Percentiles rank a stretch among this genome's conserved stretches.
These are phyloP conservation scores for Poeciliopsis turrubarensis DNA, from an alignment of 2,113 vertebrate species.

Conservation along the genomic window DNA sequence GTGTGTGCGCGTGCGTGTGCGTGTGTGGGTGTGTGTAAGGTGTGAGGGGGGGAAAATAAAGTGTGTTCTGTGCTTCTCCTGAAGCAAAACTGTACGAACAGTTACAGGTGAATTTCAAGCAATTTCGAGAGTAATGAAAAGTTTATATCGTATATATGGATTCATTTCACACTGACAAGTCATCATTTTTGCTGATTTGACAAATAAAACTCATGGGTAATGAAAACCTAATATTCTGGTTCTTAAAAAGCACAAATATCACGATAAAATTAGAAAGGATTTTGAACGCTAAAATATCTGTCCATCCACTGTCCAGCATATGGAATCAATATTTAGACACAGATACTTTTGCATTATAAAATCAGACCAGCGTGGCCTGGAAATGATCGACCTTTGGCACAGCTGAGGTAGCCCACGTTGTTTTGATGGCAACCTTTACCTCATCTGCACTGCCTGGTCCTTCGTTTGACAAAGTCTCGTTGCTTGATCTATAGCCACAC, in stretches of 20 bases:
- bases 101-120: neutral
- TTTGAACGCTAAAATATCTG: neutral
- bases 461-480: neutral
- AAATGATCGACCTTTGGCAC: neutral
- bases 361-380: neutral
- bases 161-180: neutral
- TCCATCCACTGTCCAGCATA: neutral
- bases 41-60: neutral
- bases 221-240: too few species aligned
- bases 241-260: too few species aligned
- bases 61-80: neutral
- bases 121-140: neutral
- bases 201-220: too few species aligned
- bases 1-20: conserved; percentile 10
- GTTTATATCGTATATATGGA: neutral
- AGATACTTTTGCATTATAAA: neutral
- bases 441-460: neutral
- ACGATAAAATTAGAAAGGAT: neutral
- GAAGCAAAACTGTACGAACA: neutral
- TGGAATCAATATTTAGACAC: neutral
- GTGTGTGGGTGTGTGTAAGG: conserved; percentile 15
- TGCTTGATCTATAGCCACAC: too few species aligned
- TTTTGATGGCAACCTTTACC: neutral
- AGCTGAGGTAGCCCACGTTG: neutral
- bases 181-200: neutral